These are phyloP conservation scores for Pangasianodon hypophthalmus DNA, from an alignment of 2,113 vertebrate species.

Conservation along the genomic window DNA sequence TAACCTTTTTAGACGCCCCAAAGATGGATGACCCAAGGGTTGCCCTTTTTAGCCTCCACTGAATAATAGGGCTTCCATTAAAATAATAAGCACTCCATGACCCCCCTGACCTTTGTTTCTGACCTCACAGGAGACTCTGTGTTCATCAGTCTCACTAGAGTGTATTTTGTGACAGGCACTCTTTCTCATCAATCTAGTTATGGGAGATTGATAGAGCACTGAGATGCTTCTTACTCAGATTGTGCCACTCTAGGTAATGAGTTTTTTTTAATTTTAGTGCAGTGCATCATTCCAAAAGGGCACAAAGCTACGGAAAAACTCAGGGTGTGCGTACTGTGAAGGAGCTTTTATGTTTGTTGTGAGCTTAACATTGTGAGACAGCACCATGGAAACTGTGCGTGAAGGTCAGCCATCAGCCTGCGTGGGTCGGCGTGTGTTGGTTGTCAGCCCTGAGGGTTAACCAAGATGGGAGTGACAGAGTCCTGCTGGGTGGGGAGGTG, in stretches of 20 bases:
- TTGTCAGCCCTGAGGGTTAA: slow-evolving; percentile 58
- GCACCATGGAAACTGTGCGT: slow-evolving; percentile 56
- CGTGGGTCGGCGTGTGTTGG: slow-evolving; percentile 1
- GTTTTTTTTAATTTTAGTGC: slow-evolving; percentile 28
- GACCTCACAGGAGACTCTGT: slow-evolving; percentile 58
- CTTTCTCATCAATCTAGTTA: slow-evolving; percentile 43
- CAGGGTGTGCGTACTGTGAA: not conserved
- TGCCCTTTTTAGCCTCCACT: slow-evolving; percentile 61
- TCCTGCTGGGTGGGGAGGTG: slow-evolving; percentile 56
- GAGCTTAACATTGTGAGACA: slow-evolving; percentile 49
- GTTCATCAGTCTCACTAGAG: slow-evolving; percentile 45
- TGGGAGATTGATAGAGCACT: slow-evolving; percentile 41
- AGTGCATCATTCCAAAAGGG: slow-evolving; percentile 36
- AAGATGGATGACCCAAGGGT: slow-evolving; percentile 61
- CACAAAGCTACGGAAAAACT: not conserved
- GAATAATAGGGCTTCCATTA: slow-evolving; percentile 66
- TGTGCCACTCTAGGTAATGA: slow-evolving; percentile 46
- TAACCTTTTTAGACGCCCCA: slow-evolving; percentile 26
- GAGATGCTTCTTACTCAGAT: slow-evolving; percentile 23
- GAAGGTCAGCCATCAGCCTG: slow-evolving; percentile 22
- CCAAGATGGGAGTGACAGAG: slow-evolving; percentile 56
- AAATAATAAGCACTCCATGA: slow-evolving; percentile 69
- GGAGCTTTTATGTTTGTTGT: slow-evolving; percentile 9
- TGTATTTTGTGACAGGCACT: slow-evolving; percentile 47
- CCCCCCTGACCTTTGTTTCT: slow-evolving; percentile 67